Base-by-base conservation (phyloP, 2,797 vertebrate genomes). In the Anguilla marmorata region DNA sequence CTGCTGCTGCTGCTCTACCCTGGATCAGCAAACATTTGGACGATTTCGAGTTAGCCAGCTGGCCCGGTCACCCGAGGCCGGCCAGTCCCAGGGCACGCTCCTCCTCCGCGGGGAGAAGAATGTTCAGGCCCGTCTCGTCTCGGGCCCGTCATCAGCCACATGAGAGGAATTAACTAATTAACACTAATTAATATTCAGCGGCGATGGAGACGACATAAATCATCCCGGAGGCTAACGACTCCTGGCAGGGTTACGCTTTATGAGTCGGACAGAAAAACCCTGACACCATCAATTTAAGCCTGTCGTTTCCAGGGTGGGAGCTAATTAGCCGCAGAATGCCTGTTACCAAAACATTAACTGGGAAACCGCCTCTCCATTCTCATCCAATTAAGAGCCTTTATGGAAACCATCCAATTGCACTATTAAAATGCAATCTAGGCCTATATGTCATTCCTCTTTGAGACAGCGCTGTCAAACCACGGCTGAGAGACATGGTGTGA, bases 241-340 rank as follows among this genome's bases (percentile, higher is more conserved):
- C 41, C 79, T 82, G 45, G 79, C 21, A 6, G 79, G 79, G 45
- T 82, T 24, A 82, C 2, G 24, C 37, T 79, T 79, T 41, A 6
- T n/a, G 45, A 50, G 41, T 82, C 24, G 9, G 79, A 82, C 79
- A 82, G 19, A 48, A 79, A 69, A 79, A 69, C 74, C 33, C 74
- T 21, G 74, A 79, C 74, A 79, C 74, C 74, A 79, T 79, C 74
- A 45, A 79, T 79, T 79, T 41, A 21, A 79, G 37, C 74, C 14
- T 24, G 74, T 79, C 74, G 19, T 45, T 82, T 82, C 79, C 7
- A 50, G 41, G 41, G 21, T 27, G 45, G 41, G 7, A 9, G 21
- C 45, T 50, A 82, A 48, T 50, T 82, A 21, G 79, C 9, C n/a
- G 45, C 79, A 48, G 21, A 50, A 82, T 82, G 45, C 41, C 79